These are phyloP conservation scores for Lepidurus apus DNA, from an alignment of 1,140 invertebrate species.

Conservation along the genomic window DNA sequence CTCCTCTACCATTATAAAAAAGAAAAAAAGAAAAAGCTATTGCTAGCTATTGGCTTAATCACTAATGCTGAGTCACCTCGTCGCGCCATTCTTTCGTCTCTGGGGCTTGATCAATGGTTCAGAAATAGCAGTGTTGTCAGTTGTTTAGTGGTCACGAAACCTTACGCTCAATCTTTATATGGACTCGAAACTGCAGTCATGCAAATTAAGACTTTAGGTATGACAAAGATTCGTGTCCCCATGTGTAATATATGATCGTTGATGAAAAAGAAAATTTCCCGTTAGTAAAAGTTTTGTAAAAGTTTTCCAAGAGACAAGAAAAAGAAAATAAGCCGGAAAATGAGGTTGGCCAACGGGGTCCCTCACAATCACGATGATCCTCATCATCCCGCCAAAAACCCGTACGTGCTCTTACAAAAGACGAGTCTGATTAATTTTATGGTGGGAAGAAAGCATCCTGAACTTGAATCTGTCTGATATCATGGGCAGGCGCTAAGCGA, in stretches of 20 bases:
- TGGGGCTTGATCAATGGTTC: constrained; percentile 6
- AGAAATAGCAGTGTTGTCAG: neutral
- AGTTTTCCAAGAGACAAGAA: too few species aligned
- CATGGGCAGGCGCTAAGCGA: neutral
- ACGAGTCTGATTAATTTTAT: neutral
- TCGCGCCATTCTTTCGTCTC: neutral
- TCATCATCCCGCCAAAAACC: neutral
- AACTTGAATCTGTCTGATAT: neutral
- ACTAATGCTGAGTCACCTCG: neutral
- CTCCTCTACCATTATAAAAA: neutral
- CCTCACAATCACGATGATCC: too few species aligned
- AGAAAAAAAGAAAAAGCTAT: neutral
- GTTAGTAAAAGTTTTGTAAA: too few species aligned
- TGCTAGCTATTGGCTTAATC: neutral
- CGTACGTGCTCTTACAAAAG: constrained; percentile 1
- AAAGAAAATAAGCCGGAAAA: too few species aligned
- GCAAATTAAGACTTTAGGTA: neutral
- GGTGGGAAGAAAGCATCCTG: neutral
- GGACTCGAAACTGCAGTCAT: constrained; percentile 7
- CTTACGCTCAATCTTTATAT: constrained; percentile 4
- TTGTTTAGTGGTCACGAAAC: neutral
- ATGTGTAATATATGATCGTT: too few species aligned
- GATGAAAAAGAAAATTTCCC: too few species aligned
- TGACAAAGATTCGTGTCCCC: neutral
- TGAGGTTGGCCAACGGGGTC: too few species aligned